phyloP scores from a whole-genome alignment of 2,113 vertebrate species.

The Anoura caudifer region DNA sequence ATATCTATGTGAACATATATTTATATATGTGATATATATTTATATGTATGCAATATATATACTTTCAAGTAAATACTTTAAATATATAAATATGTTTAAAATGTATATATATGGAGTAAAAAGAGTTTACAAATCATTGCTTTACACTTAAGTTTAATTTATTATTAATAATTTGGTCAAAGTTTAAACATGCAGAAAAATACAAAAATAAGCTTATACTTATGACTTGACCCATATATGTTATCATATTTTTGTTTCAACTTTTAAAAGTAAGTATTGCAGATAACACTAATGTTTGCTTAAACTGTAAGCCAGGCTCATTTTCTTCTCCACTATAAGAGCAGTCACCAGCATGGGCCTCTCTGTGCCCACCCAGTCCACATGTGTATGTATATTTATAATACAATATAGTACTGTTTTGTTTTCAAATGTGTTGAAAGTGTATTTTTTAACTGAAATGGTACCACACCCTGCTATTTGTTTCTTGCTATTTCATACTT shows the following conservation, averaged over 20 bases:
- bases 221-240: background rate
- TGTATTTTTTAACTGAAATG: background rate
- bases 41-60: background rate
- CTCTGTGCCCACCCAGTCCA: background rate
- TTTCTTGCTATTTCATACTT: background rate
- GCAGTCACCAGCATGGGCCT: background rate
- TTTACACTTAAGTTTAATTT: background rate
- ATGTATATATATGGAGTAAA: background rate
- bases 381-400: background rate
- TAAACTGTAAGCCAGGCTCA: background rate
- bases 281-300: background rate
- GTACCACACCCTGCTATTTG: background rate
- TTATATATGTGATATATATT: background rate
- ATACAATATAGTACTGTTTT: background rate
- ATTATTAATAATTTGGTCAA: background rate
- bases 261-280: background rate
- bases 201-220: background rate
- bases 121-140: background rate
- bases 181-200: background rate
- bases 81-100: background rate
- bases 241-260: background rate
- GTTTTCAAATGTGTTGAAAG: background rate
- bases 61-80: background rate
- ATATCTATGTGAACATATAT: background rate
- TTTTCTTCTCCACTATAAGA: background rate